A percentile compares a stretch with the other conserved stretches of the same genome.
phyloP scores from a whole-genome alignment of 1,140 invertebrate species.

The Aphis gossypii region DNA sequence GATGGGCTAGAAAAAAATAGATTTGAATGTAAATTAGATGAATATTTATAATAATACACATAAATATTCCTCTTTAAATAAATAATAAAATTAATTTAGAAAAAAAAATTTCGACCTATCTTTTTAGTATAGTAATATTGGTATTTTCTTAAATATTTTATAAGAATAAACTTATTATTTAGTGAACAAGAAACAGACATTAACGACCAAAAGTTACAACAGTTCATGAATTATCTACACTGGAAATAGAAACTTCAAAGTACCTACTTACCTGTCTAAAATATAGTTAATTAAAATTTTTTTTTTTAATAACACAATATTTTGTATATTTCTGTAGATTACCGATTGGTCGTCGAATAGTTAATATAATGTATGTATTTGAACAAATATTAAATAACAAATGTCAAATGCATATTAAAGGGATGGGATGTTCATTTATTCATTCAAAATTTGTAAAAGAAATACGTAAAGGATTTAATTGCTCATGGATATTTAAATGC shows the following conservation, averaged over 20 bases:
- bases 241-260: slow-evolving; percentile 7
- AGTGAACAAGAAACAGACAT: neutral
- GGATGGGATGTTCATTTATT: too few relatives aligned
- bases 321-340: neutral
- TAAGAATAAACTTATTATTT: neutral
- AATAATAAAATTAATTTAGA: too few relatives aligned
- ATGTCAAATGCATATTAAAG: too few relatives aligned
- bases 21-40: too few relatives aligned
- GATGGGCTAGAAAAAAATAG: too few relatives aligned
- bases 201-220: neutral
- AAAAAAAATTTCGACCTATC: too few relatives aligned
- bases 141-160: neutral
- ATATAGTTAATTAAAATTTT: too few relatives aligned
- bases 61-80: too few relatives aligned
- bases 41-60: too few relatives aligned
- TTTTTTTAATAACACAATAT: too few relatives aligned
- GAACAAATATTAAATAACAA: slow-evolving; percentile 17
- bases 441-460: neutral
- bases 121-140: neutral
- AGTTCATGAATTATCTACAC: neutral
- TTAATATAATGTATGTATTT: slow-evolving; percentile 4
- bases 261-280: neutral
- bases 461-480: slow-evolving; percentile 4
- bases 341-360: neutral
- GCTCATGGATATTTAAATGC: neutral